phyloP scores from a whole-genome alignment of 1,140 invertebrate species.

The Argopecten irradians region DNA sequence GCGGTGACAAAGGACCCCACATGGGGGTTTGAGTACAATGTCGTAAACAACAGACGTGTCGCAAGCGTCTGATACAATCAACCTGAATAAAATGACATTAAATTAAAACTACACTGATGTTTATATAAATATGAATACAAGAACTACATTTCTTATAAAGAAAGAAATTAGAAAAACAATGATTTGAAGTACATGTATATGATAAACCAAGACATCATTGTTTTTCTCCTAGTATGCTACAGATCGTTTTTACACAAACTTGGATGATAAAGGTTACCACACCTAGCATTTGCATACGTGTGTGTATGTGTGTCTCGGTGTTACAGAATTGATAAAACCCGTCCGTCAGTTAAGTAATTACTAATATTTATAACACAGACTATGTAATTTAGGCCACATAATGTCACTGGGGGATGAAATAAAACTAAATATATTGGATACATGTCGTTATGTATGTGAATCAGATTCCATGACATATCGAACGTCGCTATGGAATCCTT shows the following conservation, averaged over 20 bases:
- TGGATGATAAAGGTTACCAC: no score
- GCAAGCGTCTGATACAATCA: neutral
- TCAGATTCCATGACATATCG: neutral
- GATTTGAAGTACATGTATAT: no score
- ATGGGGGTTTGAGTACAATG: slow-evolving; percentile 15
- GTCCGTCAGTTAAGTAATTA: neutral
- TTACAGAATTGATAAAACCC: neutral
- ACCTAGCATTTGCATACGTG: neutral
- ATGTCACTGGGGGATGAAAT: neutral
- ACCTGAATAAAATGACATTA: no score
- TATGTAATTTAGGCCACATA: neutral
- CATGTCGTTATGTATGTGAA: neutral
- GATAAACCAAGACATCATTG: no score
- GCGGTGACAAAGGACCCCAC: neutral
- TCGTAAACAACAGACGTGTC: neutral
- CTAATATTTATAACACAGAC: neutral
- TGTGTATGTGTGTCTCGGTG: neutral
- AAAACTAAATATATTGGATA: slow-evolving; percentile 19
- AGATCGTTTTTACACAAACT: no score
- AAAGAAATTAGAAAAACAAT: no score
- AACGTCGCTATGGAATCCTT: neutral
- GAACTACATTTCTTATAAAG: no score
- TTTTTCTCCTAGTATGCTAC: no score
- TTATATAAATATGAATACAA: no score
- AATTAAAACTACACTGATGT: no score